Conservation (phyloP, 2,888 invertebrate genomes). For the Petrolisthes cinctipes region DNA sequence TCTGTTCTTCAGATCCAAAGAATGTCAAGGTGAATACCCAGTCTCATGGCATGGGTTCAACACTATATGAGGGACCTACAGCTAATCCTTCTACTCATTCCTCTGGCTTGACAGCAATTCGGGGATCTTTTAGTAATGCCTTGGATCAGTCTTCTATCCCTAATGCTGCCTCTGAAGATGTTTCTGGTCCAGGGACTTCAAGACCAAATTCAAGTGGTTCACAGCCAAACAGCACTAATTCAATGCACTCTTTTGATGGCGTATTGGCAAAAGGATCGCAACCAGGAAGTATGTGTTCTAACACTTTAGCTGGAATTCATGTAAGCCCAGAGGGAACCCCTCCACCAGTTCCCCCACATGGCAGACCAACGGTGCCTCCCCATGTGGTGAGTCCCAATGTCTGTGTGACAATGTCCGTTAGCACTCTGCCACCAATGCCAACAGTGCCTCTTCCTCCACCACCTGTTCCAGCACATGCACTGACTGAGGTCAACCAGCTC, state of each 20-base stretch:
- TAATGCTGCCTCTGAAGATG: background rate
- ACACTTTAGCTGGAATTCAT: constrained; percentile 17
- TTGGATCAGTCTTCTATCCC: background rate
- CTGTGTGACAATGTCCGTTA: background rate
- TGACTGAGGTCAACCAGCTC: constrained; percentile 6
- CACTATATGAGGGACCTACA: too few species aligned
- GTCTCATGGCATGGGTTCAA: too few species aligned
- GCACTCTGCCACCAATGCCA: constrained; percentile 48
- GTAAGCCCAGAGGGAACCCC: constrained; percentile 39
- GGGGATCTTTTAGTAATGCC: background rate
- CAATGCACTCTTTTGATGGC: background rate
- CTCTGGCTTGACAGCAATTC: background rate
- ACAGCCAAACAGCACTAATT: background rate
- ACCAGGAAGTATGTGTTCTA: constrained; percentile 40
- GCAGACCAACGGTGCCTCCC: constrained; percentile 41
- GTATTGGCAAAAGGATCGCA: background rate
- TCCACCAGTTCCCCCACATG: constrained; percentile 62
- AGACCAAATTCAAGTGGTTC: background rate
- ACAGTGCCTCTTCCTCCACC: constrained; percentile 54
- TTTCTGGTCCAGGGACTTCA: background rate
- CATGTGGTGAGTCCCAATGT: constrained; percentile 34
- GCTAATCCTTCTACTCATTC: background rate
- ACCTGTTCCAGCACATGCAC: constrained; percentile 46
- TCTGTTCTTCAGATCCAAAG: too few species aligned
- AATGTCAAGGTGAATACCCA: too few species aligned